Evolutionary conservation across 2,113 vertebrate species (phyloP), one percentile per base, ranked within the genome.

Genomic region (Acanthochromis polyacanthus): DNA sequence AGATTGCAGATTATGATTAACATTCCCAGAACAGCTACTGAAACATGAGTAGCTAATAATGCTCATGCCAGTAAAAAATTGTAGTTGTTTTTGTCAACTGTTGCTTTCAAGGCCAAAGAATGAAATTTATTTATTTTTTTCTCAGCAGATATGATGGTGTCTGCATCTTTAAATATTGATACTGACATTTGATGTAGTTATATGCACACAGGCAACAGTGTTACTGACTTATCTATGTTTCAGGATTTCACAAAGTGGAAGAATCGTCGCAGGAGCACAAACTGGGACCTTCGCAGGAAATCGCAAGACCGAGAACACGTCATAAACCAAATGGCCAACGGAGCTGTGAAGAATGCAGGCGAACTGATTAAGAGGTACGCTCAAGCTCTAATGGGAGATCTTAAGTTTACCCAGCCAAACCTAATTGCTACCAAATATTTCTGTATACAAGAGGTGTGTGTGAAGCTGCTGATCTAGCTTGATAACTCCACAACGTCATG

Each of bases 181-280:
- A 46, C 43, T n/a, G 32, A 10, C 15, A 19, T 30, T 3, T 5
- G 36, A n/a, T 71, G 45, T 4, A 46, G 19, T 52, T 60, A 1
- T 14, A 15, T 67, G 12, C 1, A 30, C 7, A 20, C 0, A 14
- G n/a, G 16, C 40, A 17, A 20, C 4, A 14, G 10, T 60, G 5
- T 20, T 22, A 50, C 2, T 22, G 11, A 11, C 14, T 38, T 14
- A 1, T 40, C 0, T 79, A 51, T 71, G 28, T 68, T 32, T 66
- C 71, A 99, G 98, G 97, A 99, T 78, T 93, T 99, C 69, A 96
- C 94, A 82, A 98, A 95, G 94, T 99, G 98, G 98, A 99, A 99
- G 90, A 96, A 80, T 77, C 96, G 96, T 38, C 95, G 98, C 78
- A 95, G 94, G 83, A 98, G 96, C 81, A 86, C 93, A 53, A 97